phyloP scores from a whole-genome alignment of 2,888 invertebrate species.

The Venusia cambrica region DNA sequence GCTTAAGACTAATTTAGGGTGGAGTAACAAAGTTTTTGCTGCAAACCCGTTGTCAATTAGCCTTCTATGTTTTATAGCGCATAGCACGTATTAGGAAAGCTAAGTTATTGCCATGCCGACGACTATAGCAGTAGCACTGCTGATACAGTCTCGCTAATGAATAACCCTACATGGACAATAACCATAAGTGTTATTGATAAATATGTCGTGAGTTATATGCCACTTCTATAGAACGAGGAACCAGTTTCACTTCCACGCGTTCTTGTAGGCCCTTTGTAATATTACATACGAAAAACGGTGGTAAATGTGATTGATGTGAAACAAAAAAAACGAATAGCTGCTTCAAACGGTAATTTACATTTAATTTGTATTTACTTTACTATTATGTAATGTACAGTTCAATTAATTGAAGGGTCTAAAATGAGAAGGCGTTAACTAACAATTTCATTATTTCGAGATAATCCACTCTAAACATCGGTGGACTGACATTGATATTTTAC shows the following conservation, averaged over 20 bases:
- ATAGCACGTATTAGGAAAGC: slow-evolving; percentile 35
- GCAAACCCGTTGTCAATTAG: slow-evolving; percentile 43
- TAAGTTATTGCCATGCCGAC: slow-evolving; percentile 37
- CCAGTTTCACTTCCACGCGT: slow-evolving; percentile 18
- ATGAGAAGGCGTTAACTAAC: no score
- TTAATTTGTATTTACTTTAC: no score
- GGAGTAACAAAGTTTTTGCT: slow-evolving; percentile 63
- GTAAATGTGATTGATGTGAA: slow-evolving; percentile 32
- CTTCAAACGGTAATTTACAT: no score
- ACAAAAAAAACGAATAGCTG: no score
- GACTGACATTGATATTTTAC: no score
- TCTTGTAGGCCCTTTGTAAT: slow-evolving; percentile 22
- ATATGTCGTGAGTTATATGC: slow-evolving; percentile 30
- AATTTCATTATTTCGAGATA: no score
- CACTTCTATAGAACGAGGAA: slow-evolving; percentile 15
- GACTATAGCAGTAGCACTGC: slow-evolving; percentile 45
- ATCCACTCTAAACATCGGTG: no score
- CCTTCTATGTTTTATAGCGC: slow-evolving; percentile 37
- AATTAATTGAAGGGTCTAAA: no score
- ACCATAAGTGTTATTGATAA: slow-evolving; percentile 40
- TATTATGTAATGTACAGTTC: no score
- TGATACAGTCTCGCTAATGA: slow-evolving; percentile 47
- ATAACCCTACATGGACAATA: slow-evolving; percentile 39
- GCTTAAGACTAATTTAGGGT: slow-evolving; percentile 69
- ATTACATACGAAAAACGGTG: slow-evolving; percentile 19